Percentiles rank a stretch among this genome's conserved stretches.
Conservation (phyloP, 2,113 vertebrate genomes). For the Colinus virginianus region DNA sequence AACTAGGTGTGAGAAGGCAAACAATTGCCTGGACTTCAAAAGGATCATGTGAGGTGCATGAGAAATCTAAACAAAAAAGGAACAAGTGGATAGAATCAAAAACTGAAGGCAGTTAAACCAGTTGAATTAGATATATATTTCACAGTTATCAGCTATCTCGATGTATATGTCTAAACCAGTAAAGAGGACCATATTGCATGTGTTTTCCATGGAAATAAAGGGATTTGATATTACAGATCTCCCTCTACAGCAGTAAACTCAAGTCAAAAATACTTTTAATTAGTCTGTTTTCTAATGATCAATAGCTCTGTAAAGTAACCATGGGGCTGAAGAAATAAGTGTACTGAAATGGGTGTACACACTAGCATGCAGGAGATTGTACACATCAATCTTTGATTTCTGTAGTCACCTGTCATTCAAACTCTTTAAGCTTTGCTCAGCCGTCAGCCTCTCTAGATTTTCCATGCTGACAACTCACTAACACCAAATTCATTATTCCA, state of each 20-base stretch:
- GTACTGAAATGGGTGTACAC: not conserved
- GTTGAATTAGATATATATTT: not conserved
- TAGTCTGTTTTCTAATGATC: not conserved
- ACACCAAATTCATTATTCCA: not conserved
- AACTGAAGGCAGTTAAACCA: not conserved
- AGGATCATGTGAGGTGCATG: not conserved
- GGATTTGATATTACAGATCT: not conserved
- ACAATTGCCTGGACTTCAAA: not conserved
- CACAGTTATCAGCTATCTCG: not conserved
- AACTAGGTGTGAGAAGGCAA: not conserved
- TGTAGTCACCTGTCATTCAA: not conserved
- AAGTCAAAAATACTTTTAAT: not conserved
- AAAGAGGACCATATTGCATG: fast-evolving
- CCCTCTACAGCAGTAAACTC: not conserved
- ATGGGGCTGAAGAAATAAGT: not conserved
- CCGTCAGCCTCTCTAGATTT: not conserved
- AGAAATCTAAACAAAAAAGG: not conserved
- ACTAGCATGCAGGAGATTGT: not conserved
- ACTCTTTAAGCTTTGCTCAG: not conserved
- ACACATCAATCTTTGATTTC: not conserved
- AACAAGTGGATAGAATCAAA: not conserved
- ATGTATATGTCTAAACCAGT: not conserved
- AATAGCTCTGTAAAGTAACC: not conserved
- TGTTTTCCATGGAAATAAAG: not conserved
- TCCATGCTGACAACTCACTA: not conserved